Evolutionary conservation across 1,140 invertebrate species (phyloP).

Genomic region (Sarcophaga bullata): DNA sequence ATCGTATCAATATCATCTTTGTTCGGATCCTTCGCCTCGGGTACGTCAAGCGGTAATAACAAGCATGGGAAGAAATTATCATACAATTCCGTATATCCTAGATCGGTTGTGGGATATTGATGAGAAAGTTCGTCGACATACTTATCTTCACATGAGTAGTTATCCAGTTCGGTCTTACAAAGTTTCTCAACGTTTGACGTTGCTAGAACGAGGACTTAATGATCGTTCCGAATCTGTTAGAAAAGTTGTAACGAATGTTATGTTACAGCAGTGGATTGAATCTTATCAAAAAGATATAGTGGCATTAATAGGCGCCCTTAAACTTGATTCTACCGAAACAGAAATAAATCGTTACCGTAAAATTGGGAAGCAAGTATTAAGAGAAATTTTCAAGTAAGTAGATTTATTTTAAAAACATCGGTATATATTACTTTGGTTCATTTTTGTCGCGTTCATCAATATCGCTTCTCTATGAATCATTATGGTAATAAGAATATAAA

Average conservation of each 20-base stretch:
- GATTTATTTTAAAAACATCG: neutral
- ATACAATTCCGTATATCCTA: constrained; percentile 75
- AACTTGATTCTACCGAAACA: constrained; percentile 70
- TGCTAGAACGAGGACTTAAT: constrained; percentile 74
- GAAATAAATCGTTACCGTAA: constrained; percentile 62
- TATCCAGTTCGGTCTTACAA: constrained; percentile 74
- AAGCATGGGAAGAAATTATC: constrained; percentile 74
- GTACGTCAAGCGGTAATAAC: constrained; percentile 76
- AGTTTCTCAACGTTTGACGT: constrained; percentile 74
- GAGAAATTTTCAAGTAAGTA: constrained; percentile 66
- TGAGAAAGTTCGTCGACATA: constrained; percentile 77
- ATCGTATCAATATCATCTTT: constrained; percentile 81
- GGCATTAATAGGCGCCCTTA: constrained; percentile 71
- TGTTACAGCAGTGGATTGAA: constrained; percentile 75
- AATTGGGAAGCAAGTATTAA: constrained; percentile 64
- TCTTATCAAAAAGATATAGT: constrained; percentile 72
- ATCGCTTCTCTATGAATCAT: no score
- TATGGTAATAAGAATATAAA: no score
- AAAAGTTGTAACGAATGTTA: constrained; percentile 66
- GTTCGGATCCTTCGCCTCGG: constrained; percentile 78
- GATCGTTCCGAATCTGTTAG: constrained; percentile 71
- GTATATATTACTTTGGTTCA: neutral
- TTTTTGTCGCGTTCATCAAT: no score
- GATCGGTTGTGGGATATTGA: constrained; percentile 79
- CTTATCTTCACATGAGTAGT: constrained; percentile 78